Evolutionary conservation across 2,113 vertebrate species (phyloP).

Genomic region (Perca fluviatilis): DNA sequence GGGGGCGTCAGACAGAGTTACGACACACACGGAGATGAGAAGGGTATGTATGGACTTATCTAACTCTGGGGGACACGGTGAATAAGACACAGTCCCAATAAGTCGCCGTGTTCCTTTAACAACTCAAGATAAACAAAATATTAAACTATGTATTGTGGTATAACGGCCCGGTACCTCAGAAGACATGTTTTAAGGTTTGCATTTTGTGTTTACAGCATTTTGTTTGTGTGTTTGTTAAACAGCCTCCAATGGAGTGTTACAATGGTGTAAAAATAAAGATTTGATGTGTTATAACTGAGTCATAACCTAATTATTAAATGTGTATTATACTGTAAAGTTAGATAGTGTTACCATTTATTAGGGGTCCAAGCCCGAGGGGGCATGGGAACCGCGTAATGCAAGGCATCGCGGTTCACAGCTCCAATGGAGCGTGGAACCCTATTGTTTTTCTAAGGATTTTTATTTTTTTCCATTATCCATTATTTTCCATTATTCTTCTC

Average conservation of each 20-base stretch:
- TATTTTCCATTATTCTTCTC: no score
- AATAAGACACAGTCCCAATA: no score
- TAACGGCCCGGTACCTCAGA: conserved; percentile 21
- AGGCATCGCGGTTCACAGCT: no score
- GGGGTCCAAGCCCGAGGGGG: no score
- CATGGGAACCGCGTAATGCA: no score
- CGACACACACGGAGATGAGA: no score
- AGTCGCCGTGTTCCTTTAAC: neutral
- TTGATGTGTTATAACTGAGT: conserved; percentile 46
- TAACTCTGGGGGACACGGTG: no score
- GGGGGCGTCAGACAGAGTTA: no score
- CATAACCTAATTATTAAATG: neutral
- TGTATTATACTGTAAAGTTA: neutral
- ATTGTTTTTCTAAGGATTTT: no score
- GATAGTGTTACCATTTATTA: neutral
- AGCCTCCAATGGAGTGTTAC: conserved; percentile 64
- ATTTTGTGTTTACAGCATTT: conserved; percentile 57
- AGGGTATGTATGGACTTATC: no score
- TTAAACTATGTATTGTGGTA: neutral
- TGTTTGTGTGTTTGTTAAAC: conserved; percentile 59
- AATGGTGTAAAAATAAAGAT: conserved; percentile 75
- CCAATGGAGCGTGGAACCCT: no score
- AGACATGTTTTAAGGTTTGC: conserved; percentile 42
- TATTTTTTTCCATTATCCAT: no score
- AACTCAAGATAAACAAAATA: neutral